Evolutionary conservation across 1,140 invertebrate species (phyloP).

Genomic region (Periplaneta americana): DNA sequence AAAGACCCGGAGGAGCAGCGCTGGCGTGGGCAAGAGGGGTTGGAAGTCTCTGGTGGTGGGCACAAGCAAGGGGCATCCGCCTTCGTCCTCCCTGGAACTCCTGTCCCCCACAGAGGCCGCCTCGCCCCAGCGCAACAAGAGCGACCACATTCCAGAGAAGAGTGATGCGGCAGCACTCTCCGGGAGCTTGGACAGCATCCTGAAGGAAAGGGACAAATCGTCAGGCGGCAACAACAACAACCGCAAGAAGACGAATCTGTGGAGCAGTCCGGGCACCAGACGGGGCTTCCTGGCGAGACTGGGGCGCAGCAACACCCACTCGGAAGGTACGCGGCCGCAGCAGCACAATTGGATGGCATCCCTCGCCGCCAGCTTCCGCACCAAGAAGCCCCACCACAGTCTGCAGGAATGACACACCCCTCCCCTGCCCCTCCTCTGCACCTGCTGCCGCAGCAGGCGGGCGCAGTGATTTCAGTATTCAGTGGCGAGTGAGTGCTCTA

Average conservation of each 20-base stretch:
- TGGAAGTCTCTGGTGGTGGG: neutral
- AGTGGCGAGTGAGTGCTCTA: neutral
- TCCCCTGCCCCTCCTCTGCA: neutral
- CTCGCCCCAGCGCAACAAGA: neutral
- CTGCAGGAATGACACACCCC: neutral
- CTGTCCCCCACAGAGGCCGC: neutral
- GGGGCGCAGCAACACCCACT: neutral
- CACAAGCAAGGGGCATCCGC: neutral
- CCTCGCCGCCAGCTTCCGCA: neutral
- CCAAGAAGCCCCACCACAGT: neutral
- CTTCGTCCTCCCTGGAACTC: conserved; percentile 5
- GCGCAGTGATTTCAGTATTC: neutral
- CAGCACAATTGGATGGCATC: neutral
- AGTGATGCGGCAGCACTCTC: neutral
- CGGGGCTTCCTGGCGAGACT: neutral
- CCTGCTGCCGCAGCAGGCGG: neutral
- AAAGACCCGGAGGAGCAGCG: neutral
- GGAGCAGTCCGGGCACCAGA: neutral
- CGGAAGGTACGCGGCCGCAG: neutral
- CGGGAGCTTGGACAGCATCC: conserved; percentile 11
- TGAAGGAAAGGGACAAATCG: neutral
- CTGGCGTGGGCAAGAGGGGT: neutral
- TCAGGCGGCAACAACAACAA: neutral
- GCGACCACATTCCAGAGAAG: neutral
- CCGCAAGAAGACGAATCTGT: neutral